Evolutionary conservation across 2,888 invertebrate species (phyloP).

Genomic region (Chloroclysta siterata): DNA sequence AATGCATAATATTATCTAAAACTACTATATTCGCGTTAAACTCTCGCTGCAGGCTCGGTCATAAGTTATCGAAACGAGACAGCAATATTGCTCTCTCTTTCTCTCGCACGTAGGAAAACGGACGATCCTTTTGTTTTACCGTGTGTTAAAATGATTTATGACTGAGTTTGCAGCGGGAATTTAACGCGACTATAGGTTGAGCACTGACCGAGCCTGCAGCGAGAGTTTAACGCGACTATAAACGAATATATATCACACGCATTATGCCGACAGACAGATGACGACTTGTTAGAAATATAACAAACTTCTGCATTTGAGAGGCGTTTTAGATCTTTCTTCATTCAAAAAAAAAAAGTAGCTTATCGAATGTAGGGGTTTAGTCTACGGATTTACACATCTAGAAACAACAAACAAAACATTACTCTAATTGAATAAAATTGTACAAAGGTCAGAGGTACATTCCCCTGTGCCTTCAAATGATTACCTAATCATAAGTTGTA

Average conservation of each 20-base stretch:
- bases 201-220: too few relatives aligned
- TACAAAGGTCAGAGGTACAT: neutral
- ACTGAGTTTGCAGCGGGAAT: too few relatives aligned
- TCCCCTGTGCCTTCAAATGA: conserved; percentile 1
- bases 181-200: too few relatives aligned
- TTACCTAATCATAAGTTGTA: neutral
- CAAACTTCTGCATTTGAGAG: neutral
- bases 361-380: neutral
- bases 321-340: neutral
- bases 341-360: neutral
- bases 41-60: too few relatives aligned
- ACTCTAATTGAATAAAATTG: conserved; percentile 8
- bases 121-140: too few relatives aligned
- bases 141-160: too few relatives aligned
- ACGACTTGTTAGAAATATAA: neutral
- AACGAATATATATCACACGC: neutral
- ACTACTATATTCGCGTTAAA: too few relatives aligned
- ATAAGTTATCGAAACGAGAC: too few relatives aligned
- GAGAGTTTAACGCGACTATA: too few relatives aligned
- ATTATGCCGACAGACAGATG: neutral
- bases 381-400: neutral
- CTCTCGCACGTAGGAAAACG: too few relatives aligned
- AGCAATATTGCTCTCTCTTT: too few relatives aligned
- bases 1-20: too few relatives aligned
- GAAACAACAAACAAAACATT: conserved; percentile 8